Base-by-base conservation (phyloP, 1,140 invertebrate species). In the Drosophila parabipectinata region DNA sequence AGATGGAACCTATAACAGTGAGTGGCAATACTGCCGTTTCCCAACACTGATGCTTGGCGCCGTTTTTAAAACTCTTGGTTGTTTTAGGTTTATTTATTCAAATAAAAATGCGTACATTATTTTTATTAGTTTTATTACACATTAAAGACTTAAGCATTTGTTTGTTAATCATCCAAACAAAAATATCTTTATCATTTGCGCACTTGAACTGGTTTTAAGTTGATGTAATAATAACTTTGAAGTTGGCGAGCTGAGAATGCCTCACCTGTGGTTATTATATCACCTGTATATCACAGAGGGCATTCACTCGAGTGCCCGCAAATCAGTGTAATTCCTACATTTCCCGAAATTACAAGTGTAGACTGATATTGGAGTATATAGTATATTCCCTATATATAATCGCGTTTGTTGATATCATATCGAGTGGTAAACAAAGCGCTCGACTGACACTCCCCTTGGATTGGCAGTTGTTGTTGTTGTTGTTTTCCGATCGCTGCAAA, bases 351-450 rank as follows among this genome's bases (percentile, higher is more conserved):
- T 51, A 73, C 71, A 55, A 56, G 71, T 62, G 51, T 63, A n/a
- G 3, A 28, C 52, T 18, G 32, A 51, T 34, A 59, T 26, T 4
- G 5, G 8, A 24, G 3, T 14, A 21, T 0, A 9, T 28, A 12
- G 26, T 21, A 44, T 45, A 37, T 37, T n/a, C 10, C 12, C 12
- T 4, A 56, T 50, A 61, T 66, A n/a, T 37, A 44, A 18, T 8
- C 44, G 9, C 44, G 3, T 47, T 24, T 10, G 32, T 44, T 64
- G 59, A 50, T 67, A 64, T 67, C 63, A 15, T 12, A 21, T 28
- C 21, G 51, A 73, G 73, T 81, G 68, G 79, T 81, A 81, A 81
- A 81, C 78, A 81, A 80, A 77, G 39, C 73, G 67, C 73, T 81
- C 73, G 44, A 79, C 53, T 62, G 61, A 67, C 73, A 51, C 58